phyloP scores from a whole-genome alignment of 1,140 invertebrate genomes.

The Philopotamus ludificatus region DNA sequence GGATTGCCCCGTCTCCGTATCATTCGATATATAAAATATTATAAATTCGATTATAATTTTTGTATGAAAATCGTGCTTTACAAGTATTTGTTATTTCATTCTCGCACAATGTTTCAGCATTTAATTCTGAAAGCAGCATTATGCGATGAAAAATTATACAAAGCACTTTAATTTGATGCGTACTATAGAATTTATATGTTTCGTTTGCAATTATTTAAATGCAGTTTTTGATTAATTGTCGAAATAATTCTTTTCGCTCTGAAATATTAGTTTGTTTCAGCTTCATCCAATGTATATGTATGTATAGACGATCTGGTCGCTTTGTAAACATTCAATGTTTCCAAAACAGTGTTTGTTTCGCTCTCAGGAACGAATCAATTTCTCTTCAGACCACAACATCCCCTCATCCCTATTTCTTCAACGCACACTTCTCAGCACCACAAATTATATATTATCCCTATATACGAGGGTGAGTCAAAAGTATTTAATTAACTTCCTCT shows the following conservation, averaged over 20 bases:
- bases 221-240: too few species aligned
- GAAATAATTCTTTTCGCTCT: too few species aligned
- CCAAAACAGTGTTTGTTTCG: conserved; percentile 1
- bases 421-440: neutral
- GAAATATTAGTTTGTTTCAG: neutral
- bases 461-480: too few species aligned
- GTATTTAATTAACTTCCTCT: too few species aligned
- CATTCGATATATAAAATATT: neutral
- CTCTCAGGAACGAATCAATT: conserved; percentile 12
- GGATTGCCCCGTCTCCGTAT: neutral
- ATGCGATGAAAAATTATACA: conserved; percentile 38
- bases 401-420: conserved; percentile 6
- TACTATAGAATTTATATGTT: too few species aligned
- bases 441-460: conserved; percentile 3
- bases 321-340: neutral
- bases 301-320: neutral
- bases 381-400: conserved; percentile 2
- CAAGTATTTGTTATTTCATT: conserved; percentile 37
- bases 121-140: conserved; percentile 34
- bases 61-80: neutral
- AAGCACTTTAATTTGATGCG: conserved; percentile 24
- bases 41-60: neutral
- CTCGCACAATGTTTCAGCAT: conserved; percentile 38
- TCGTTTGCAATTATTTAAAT: too few species aligned
- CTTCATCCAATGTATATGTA: neutral